Base-by-base conservation (phyloP, 2,113 vertebrate species). In the Bubo bubo region DNA sequence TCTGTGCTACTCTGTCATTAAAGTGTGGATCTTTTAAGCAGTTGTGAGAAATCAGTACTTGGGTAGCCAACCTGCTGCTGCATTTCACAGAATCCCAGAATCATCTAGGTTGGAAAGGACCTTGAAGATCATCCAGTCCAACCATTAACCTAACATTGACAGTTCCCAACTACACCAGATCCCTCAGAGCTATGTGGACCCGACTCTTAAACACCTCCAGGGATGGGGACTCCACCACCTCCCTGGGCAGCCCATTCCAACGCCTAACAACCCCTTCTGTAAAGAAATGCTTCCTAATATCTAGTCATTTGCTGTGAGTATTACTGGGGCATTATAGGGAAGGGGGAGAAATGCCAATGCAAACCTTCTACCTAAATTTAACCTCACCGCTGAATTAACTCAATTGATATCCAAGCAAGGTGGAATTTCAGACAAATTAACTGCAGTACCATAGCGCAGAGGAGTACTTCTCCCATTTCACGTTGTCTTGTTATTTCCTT, bases 341-440 rank as follows among this genome's bases (percentile, higher is more conserved):
- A 80, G 49, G n/a, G 14, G 22, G 6, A 73, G 37, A 79, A 84
- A 16, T 63, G 83, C 59, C 85, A 80, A 7, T 56, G 56, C 19
- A 96, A 95, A 86, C 71, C 16, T 66, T 49, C 68, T 66, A 58
- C 50, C 59, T 86, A 90, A 90, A 75, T 81, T 79, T 86, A 83
- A 92, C 76, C 64, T 95, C 76, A 74, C 72, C 84, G 47, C 41
- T 86, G 79, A 95, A 59, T 77, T 94, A 92, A 88, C n/a, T 84
- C 0, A 0, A 43, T 67, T 84, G 56, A 47, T 95, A 64, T 58
- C 4, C 4, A 91, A 85, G n/a, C 21, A 47, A 84, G 41, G 56
- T 43, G 63, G 80, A 74, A 71, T 71, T 95, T 94, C 68, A 59
- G 72, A 43, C 55, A 94, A 91, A 91, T 70, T 75, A 83, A 71